Evolutionary conservation across 2,888 invertebrate genomes (phyloP), one percentile per base, ranked within the genome.

Genomic region (Phasia obesa): DNA sequence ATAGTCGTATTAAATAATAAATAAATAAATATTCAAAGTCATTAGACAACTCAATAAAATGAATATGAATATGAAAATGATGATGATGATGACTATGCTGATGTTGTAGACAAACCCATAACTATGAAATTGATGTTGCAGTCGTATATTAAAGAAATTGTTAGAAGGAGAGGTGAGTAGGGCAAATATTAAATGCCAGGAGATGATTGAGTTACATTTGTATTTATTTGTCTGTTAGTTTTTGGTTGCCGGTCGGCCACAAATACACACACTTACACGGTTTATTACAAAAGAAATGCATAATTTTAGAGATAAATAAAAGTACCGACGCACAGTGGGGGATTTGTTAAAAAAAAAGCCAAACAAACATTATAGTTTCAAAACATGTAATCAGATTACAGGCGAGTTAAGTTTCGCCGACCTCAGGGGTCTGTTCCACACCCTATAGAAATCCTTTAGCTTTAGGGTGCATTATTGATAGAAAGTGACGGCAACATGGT

Each of bases 1-100:
- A 11, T 35, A 35, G 35, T 35, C 35, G 49, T 11, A 55, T 42
- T 53, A 69, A 77, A 80, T n/a, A n/a, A n/a, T n/a, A 73, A 79
- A 67, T 53, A 81, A 84, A 80, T 82, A 77, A 84, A 86, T 86
- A 84, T 86, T 85, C 77, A 86, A 81, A 85, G 84, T 87, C 86
- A 84, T 85, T 84, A 70, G 57, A 57, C 84, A 67, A 65, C 84
- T 65, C 82, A 79, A 81, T 83, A 79, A 83, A 79, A 78, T 67
- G 74, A 21, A 51, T 69, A 70, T 75, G 64, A 17, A 73, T 62
- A 53, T 65, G 57, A 67, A n/a, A n/a, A n/a, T 62, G 60, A 31
- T 57, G 47, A 35, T 62, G 60, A 21, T 55, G 47, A 35, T 19
- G 17, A 17, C 44, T 42, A n/a, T 42, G 38, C 38, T 42, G n/a